Evolutionary conservation across 2,113 vertebrate species (phyloP).

Genomic region (Monarcha castaneiventris): DNA sequence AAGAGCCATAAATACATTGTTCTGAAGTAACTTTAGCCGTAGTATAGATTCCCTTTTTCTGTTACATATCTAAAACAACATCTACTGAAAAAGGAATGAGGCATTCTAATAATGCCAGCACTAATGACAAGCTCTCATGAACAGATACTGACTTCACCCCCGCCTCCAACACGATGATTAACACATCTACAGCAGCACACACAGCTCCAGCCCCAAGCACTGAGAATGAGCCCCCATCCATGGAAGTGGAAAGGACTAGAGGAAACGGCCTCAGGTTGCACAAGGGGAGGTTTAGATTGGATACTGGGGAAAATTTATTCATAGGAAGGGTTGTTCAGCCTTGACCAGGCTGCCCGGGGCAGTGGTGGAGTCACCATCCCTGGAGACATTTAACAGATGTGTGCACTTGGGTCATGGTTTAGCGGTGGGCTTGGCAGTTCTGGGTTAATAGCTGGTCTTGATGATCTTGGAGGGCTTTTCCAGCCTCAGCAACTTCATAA

Average conservation of each 20-base stretch:
- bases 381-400: not conserved
- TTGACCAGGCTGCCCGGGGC: not conserved
- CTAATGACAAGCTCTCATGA: not conserved
- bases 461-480: not conserved
- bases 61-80: not conserved
- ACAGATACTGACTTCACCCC: not conserved
- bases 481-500: not conserved
- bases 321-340: not conserved
- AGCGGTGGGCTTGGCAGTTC: not conserved
- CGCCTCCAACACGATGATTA: not conserved
- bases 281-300: not conserved
- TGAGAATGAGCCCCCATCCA: fast-evolving
- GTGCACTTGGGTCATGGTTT: not conserved
- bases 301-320: not conserved
- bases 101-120: not conserved
- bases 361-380: not conserved
- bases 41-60: not conserved
- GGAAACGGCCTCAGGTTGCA: not conserved
- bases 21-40: not conserved
- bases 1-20: not conserved
- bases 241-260: not conserved
- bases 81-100: not conserved
- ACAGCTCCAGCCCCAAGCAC: not conserved
- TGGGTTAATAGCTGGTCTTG: not conserved
- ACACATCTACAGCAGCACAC: not conserved